phyloP scores from a whole-genome alignment of 2,113 vertebrate species.

The Paralichthys olivaceus region DNA sequence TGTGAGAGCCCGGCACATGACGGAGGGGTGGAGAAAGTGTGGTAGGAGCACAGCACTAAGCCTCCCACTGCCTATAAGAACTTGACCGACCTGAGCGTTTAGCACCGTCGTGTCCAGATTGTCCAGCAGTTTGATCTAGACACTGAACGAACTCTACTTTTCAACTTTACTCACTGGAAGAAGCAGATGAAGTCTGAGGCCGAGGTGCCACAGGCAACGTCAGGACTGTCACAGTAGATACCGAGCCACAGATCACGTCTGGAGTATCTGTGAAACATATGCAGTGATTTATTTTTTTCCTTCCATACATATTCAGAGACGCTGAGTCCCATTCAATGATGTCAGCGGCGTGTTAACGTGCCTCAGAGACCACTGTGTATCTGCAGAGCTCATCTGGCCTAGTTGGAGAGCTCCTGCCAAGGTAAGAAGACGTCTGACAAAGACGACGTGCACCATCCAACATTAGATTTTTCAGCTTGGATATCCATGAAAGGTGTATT shows the following conservation, averaged over 20 bases:
- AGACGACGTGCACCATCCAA: background rate
- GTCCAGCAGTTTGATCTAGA: conserved; percentile 58
- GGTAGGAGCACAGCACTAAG: conserved; percentile 61
- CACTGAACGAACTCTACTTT: conserved; percentile 51
- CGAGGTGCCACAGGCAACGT: conserved; percentile 33
- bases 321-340: conserved; percentile 43
- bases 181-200: conserved; percentile 30
- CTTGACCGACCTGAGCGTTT: conserved; percentile 50
- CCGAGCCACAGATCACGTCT: conserved; percentile 34
- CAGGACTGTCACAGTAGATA: conserved; percentile 50
- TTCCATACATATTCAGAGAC: conserved; percentile 42
- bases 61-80: conserved; percentile 74
- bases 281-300: conserved; percentile 8
- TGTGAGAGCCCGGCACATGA: conserved; percentile 63
- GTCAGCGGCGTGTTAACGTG: conserved; percentile 49
- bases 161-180: conserved; percentile 23
- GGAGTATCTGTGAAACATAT: conserved; percentile 53
- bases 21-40: conserved; percentile 70
- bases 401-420: conserved; percentile 52
- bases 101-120: conserved; percentile 39
- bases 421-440: conserved; percentile 74
- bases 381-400: conserved; percentile 49
- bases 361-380: conserved; percentile 40
- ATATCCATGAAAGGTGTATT: conserved; percentile 23
- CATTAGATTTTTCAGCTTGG: conserved; percentile 4